Percentiles rank a stretch among this genome's conserved stretches.
These are phyloP conservation scores for Forbesichthys agassizii DNA, from an alignment of 2,113 vertebrate species.

Conservation along the genomic window DNA sequence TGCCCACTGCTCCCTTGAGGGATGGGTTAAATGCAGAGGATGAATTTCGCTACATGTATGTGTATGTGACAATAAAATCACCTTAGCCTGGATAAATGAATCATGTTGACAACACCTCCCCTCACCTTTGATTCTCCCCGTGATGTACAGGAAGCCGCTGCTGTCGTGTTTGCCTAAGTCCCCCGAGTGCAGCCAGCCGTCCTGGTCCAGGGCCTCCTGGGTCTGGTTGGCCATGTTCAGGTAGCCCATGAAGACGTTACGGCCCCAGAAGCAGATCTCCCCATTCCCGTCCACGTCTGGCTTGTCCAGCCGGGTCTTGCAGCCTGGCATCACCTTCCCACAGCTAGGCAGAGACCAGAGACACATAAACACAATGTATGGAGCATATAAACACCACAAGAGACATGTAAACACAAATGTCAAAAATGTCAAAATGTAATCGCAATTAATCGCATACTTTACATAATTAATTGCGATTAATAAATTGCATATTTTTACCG, in stretches of 20 bases:
- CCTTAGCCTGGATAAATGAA: too few relatives aligned
- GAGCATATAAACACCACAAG: background rate
- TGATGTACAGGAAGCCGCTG: slow-evolving; percentile 75
- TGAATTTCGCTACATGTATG: too few relatives aligned
- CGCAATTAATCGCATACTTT: too few relatives aligned
- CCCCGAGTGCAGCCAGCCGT: slow-evolving; percentile 81
- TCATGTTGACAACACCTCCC: background rate
- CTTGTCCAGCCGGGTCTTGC: slow-evolving; percentile 71
- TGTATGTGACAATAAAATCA: too few relatives aligned
- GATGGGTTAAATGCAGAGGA: too few relatives aligned
- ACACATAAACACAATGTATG: background rate
- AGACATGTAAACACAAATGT: background rate
- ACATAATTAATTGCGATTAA: too few relatives aligned
- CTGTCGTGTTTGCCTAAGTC: slow-evolving; percentile 72
- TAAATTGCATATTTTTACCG: too few relatives aligned
- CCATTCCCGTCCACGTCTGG: slow-evolving; percentile 70
- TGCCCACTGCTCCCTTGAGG: too few relatives aligned
- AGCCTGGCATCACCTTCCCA: slow-evolving; percentile 71
- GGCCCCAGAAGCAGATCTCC: slow-evolving; percentile 82
- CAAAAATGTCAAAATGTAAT: too few relatives aligned
- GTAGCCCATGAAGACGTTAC: slow-evolving; percentile 83
- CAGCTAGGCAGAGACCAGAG: slow-evolving; percentile 62
- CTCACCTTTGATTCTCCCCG: slow-evolving; percentile 81
- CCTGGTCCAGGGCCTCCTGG: slow-evolving; percentile 68
- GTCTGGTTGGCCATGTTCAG: slow-evolving; percentile 76